Percentiles rank a stretch among this genome's conserved stretches.
These are phyloP conservation scores for Chanos chanos DNA, from an alignment of 2,797 vertebrate genomes.

Conservation along the genomic window DNA sequence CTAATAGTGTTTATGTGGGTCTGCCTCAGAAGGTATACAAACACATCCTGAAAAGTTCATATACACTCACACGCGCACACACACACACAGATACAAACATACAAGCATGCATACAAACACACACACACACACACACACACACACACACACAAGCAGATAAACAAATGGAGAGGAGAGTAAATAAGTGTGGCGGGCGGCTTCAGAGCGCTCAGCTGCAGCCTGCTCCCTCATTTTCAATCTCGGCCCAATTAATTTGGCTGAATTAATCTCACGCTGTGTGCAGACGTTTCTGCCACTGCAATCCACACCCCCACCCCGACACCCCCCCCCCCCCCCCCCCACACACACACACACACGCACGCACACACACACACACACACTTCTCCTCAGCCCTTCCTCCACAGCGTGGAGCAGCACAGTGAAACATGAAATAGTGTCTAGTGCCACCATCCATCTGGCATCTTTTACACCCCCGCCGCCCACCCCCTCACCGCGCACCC, in stretches of 20 bases:
- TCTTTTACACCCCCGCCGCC: conserved; percentile 33
- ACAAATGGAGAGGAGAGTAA: conserved; percentile 41
- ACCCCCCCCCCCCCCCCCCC: too few species aligned
- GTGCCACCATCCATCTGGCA: conserved; percentile 71
- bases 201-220: conserved; percentile 66
- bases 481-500: conserved; percentile 6
- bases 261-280: conserved; percentile 72
- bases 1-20: conserved; percentile 17
- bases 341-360: conserved; percentile 48
- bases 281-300: conserved; percentile 40
- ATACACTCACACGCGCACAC: too few species aligned
- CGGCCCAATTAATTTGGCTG: conserved; percentile 73
- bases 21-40: neutral
- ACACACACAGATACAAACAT: too few species aligned
- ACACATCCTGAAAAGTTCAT: neutral
- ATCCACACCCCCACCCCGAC: too few species aligned
- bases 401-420: conserved; percentile 63
- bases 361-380: conserved; percentile 34
- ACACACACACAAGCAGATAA: conserved; percentile 41
- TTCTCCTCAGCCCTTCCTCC: conserved; percentile 54
- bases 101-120: too few species aligned
- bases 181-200: conserved; percentile 42
- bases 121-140: too few species aligned
- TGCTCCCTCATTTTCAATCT: conserved; percentile 71
- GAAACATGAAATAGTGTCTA: conserved; percentile 75